Conservation (phyloP, 2,888 invertebrate species). For the Germaria angustata region DNA sequence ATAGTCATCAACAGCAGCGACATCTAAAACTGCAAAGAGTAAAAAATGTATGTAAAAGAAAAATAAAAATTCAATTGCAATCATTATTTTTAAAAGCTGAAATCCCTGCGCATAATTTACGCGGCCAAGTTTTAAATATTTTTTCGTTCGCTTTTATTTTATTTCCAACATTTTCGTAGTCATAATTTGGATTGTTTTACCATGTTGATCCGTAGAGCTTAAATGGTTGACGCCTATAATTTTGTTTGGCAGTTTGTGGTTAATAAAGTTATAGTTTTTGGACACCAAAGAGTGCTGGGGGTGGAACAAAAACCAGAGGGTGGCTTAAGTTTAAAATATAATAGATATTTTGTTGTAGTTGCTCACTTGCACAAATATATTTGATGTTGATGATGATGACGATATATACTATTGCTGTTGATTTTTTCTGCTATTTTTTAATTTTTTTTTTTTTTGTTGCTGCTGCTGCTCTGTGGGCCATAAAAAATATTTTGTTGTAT, state of each 20-base stretch:
- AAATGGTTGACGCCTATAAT: conserved; percentile 72
- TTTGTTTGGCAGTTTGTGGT: conserved; percentile 69
- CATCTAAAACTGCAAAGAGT: conserved; percentile 1
- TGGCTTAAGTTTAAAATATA: conserved; percentile 57
- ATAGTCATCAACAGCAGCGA: conserved; percentile 18
- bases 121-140: conserved; percentile 51
- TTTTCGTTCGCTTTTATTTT: conserved; percentile 18
- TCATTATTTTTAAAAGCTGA: conserved; percentile 56
- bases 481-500: conserved; percentile 61
- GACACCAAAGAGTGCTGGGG: not conserved
- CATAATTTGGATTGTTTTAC: conserved; percentile 62
- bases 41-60: too few relatives aligned
- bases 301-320: conserved; percentile 17
- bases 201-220: conserved; percentile 74
- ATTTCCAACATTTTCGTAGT: conserved; percentile 20
- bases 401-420: too few relatives aligned
- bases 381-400: conserved; percentile 36
- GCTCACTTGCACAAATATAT: conserved; percentile 18
- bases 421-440: conserved; percentile 2
- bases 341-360: conserved; percentile 44
- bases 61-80: conserved; percentile 49
- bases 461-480: not conserved
- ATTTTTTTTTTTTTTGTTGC: conserved; percentile 23
- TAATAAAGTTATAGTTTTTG: conserved; percentile 57
- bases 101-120: conserved; percentile 66